These are phyloP conservation scores for Chloroclysta siterata DNA, from an alignment of 2,888 invertebrate genomes.

Conservation along the genomic window DNA sequence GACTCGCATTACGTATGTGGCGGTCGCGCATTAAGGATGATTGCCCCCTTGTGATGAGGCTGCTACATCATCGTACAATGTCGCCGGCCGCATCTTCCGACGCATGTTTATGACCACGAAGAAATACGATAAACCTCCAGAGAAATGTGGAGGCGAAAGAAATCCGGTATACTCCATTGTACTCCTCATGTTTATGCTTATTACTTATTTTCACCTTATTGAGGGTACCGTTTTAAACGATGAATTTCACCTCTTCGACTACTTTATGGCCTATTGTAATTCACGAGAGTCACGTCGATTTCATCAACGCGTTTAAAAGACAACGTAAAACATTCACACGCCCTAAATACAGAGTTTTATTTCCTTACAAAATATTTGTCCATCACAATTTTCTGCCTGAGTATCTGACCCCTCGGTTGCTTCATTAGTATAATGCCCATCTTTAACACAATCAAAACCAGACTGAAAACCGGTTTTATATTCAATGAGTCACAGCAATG, in stretches of 20 bases:
- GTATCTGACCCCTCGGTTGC: conserved; percentile 51
- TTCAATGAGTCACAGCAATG: conserved; percentile 53
- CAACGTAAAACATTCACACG: conserved; percentile 47
- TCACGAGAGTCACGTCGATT: conserved; percentile 41
- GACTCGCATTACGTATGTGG: conserved; percentile 85
- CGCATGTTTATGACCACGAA: conserved; percentile 76
- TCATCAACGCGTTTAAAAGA: conserved; percentile 14
- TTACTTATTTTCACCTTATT: conserved; percentile 80
- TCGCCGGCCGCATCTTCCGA: conserved; percentile 74
- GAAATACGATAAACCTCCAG: conserved; percentile 80
- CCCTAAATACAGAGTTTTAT: conserved; percentile 28
- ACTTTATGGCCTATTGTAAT: conserved; percentile 52
- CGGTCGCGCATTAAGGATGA: conserved; percentile 83
- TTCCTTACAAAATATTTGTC: conserved; percentile 21
- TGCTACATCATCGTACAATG: conserved; percentile 82
- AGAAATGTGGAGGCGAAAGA: conserved; percentile 80
- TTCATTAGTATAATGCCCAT: conserved; percentile 59
- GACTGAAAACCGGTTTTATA: conserved; percentile 64
- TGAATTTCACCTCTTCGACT: conserved; percentile 57
- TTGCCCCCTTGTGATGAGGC: conserved; percentile 84
- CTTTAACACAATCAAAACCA: conserved; percentile 64
- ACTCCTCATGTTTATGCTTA: conserved; percentile 78
- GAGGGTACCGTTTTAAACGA: conserved; percentile 66
- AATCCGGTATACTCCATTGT: conserved; percentile 77
- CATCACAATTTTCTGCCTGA: conserved; percentile 42